phyloP scores from a whole-genome alignment of 92 coral and sea anemone species.

The Porites evermanni region DNA sequence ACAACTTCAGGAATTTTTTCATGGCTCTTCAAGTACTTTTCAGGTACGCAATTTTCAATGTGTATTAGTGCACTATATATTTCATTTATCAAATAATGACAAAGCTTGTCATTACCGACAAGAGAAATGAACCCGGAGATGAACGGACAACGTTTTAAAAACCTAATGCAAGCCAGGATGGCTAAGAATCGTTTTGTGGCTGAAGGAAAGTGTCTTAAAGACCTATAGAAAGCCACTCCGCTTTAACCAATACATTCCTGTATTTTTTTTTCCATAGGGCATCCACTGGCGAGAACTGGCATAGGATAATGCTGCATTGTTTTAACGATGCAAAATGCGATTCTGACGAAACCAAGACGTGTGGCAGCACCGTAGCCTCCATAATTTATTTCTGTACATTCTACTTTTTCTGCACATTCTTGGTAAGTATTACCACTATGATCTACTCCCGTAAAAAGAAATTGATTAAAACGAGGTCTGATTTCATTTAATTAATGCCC shows the following conservation, averaged over 20 bases:
- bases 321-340: conserved; percentile 83
- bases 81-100: not conserved
- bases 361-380: conserved; percentile 94
- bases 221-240: too few relatives aligned
- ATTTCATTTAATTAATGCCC: too few relatives aligned
- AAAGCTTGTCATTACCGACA: not conserved
- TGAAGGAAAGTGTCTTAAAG: too few relatives aligned
- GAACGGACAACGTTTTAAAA: too few relatives aligned
- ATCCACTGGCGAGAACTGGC: conserved; percentile 99
- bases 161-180: too few relatives aligned
- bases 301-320: conserved; percentile 89
- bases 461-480: too few relatives aligned
- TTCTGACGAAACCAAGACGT: conserved; percentile 39
- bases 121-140: too few relatives aligned
- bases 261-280: conserved; percentile 52
- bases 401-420: conserved; percentile 96
- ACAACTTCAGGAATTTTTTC: conserved; percentile 89
- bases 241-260: not conserved
- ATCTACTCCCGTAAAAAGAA: not conserved
- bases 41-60: conserved; percentile 61
- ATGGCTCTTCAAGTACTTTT: conserved; percentile 93
- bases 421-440: conserved; percentile 75
- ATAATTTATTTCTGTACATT: conserved; percentile 94
- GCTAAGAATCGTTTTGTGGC: too few relatives aligned
- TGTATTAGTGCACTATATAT: too few relatives aligned